Percentiles rank a stretch among this genome's conserved stretches.
Evolutionary conservation across 2,797 vertebrate genomes (phyloP).

Genomic region (Calcarius lapponicus): DNA sequence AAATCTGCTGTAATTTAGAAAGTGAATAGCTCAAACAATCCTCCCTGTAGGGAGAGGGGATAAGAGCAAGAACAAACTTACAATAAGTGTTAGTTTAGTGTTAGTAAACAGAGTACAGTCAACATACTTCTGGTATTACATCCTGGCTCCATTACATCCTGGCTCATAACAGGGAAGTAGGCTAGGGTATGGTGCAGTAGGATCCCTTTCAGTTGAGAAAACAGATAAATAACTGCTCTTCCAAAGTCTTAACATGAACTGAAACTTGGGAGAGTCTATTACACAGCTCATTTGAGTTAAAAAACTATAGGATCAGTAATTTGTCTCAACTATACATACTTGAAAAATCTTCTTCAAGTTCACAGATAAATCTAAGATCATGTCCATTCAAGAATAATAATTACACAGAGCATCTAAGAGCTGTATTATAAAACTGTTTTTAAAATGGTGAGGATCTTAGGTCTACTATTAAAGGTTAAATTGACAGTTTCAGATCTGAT

Average conservation of each 20-base stretch:
- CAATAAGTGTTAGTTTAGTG: background rate
- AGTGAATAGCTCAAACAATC: background rate
- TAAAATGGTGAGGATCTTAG: background rate
- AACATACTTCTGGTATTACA: background rate
- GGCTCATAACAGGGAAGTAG: background rate
- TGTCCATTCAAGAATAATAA: background rate
- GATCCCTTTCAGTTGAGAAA: background rate
- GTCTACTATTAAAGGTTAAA: slow-evolving; percentile 39
- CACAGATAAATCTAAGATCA: background rate
- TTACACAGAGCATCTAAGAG: slow-evolving; percentile 17
- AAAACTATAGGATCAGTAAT: background rate
- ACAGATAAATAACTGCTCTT: background rate
- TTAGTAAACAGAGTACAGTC: background rate
- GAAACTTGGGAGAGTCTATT: slow-evolving; percentile 5
- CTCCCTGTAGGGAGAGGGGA: background rate
- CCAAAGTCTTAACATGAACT: slow-evolving; percentile 15
- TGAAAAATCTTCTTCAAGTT: background rate
- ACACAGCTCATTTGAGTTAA: slow-evolving; percentile 39
- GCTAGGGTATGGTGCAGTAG: background rate
- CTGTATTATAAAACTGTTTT: background rate
- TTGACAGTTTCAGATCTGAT: slow-evolving; percentile 26
- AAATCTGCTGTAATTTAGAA: background rate
- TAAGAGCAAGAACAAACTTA: slow-evolving; percentile 1
- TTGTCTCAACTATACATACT: background rate
- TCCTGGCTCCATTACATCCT: background rate